Evolutionary conservation across 2,888 invertebrate species (phyloP).

Genomic region (Tethea ocularis): DNA sequence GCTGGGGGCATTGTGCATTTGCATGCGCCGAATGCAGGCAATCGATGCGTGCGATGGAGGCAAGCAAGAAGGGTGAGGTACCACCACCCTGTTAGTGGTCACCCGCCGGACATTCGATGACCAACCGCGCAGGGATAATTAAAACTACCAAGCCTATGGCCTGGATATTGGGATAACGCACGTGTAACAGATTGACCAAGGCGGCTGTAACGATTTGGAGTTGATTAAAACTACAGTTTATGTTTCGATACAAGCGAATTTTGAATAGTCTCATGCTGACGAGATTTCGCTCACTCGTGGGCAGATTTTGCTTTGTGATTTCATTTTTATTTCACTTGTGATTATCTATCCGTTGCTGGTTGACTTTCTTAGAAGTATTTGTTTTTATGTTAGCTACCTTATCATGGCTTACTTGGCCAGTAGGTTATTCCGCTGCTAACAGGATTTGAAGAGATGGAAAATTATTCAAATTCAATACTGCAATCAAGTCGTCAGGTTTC

Average conservation of each 20-base stretch:
- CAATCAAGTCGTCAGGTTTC: not conserved
- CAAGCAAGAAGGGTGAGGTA: constrained; percentile 12
- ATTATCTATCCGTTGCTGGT: not conserved
- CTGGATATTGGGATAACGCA: constrained; percentile 15
- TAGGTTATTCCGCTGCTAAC: not conserved
- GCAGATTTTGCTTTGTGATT: not conserved
- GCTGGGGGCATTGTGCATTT: constrained; percentile 60
- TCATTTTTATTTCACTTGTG: not conserved
- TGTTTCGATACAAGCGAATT: not conserved
- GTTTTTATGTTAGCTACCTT: not conserved
- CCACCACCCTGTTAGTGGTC: constrained; percentile 21
- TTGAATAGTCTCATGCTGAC: not conserved
- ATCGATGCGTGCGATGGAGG: constrained; percentile 63
- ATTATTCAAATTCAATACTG: not conserved
- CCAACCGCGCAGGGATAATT: constrained; percentile 53
- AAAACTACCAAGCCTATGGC: constrained; percentile 37
- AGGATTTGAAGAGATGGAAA: not conserved
- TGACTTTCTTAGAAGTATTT: too few species aligned
- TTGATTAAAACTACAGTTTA: not conserved
- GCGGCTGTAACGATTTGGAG: not conserved
- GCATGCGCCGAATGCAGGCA: constrained; percentile 59
- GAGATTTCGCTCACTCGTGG: too few species aligned
- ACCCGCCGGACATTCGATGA: constrained; percentile 28
- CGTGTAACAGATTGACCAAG: constrained; percentile 5
- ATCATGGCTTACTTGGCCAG: not conserved